A percentile compares a stretch with the other conserved stretches of the same genome.
These are phyloP conservation scores for Plodia interpunctella DNA, from an alignment of 1,140 invertebrate species.

Conservation along the genomic window DNA sequence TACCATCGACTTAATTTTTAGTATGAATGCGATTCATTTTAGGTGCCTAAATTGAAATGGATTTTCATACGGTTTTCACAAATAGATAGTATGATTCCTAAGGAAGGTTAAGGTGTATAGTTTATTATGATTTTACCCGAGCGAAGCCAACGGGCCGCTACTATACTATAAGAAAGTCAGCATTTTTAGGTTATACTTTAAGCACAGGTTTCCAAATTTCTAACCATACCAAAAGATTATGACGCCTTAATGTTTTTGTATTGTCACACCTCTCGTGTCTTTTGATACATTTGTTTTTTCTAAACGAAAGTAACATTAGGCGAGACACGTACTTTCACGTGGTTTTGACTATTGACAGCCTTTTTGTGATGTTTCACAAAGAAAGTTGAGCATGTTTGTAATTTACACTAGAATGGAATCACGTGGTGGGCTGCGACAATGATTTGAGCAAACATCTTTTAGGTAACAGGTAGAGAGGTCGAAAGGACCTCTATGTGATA, in stretches of 20 bases:
- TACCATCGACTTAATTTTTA: too few relatives aligned
- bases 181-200: too few relatives aligned
- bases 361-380: conserved; percentile 19
- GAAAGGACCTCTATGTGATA: not conserved
- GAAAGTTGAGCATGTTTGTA: conserved; percentile 22
- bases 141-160: too few relatives aligned
- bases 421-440: conserved; percentile 22
- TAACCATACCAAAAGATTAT: not conserved
- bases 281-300: not conserved
- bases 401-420: conserved; percentile 11
- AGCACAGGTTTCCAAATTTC: too few relatives aligned
- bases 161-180: too few relatives aligned
- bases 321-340: conserved; percentile 25
- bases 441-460: conserved; percentile 22
- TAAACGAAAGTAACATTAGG: conserved; percentile 2
- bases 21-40: too few relatives aligned
- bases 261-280: not conserved
- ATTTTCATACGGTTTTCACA: too few relatives aligned
- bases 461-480: not conserved
- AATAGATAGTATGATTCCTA: too few relatives aligned
- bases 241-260: not conserved
- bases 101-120: too few relatives aligned
- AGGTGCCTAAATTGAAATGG: too few relatives aligned
- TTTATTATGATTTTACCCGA: too few relatives aligned
- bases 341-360: conserved; percentile 13